phyloP scores from a whole-genome alignment of 2,113 vertebrate species.

The Synodontis membranacea region DNA sequence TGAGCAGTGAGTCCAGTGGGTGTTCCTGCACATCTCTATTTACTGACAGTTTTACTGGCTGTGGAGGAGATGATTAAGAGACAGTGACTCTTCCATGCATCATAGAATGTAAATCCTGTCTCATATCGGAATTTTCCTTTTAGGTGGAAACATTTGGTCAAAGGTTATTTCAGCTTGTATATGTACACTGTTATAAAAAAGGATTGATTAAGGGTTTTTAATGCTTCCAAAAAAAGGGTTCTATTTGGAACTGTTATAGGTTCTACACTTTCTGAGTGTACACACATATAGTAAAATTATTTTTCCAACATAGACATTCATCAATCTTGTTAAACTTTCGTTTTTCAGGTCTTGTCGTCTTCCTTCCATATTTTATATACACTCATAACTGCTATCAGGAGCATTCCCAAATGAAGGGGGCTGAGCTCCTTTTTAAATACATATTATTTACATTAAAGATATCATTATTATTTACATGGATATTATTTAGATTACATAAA shows the following conservation, averaged over 20 bases:
- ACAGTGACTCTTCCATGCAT: conserved; percentile 26
- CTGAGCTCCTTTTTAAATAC: neutral
- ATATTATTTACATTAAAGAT: neutral
- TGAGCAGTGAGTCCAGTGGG: conserved; percentile 33
- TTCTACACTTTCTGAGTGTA: neutral
- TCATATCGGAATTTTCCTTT: conserved; percentile 40
- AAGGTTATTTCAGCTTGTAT: conserved; percentile 37
- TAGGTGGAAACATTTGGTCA: conserved; percentile 33
- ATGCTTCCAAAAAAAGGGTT: neutral
- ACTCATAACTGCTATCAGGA: neutral
- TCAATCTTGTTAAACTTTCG: neutral
- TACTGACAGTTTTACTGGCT: conserved; percentile 39
- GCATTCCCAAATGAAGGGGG: neutral
- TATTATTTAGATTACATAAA: neutral
- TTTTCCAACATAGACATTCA: neutral
- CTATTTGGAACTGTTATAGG: neutral
- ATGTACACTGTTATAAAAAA: neutral
- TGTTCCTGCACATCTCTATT: conserved; percentile 41
- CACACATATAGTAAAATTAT: neutral
- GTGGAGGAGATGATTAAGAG: conserved; percentile 42
- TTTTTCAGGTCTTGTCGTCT: neutral
- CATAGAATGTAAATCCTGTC: conserved; percentile 37
- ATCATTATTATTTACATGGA: neutral
- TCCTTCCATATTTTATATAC: neutral
- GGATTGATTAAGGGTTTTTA: neutral